phyloP scores from a whole-genome alignment of 2,113 vertebrate genomes.

The Deroptyus accipitrinus region DNA sequence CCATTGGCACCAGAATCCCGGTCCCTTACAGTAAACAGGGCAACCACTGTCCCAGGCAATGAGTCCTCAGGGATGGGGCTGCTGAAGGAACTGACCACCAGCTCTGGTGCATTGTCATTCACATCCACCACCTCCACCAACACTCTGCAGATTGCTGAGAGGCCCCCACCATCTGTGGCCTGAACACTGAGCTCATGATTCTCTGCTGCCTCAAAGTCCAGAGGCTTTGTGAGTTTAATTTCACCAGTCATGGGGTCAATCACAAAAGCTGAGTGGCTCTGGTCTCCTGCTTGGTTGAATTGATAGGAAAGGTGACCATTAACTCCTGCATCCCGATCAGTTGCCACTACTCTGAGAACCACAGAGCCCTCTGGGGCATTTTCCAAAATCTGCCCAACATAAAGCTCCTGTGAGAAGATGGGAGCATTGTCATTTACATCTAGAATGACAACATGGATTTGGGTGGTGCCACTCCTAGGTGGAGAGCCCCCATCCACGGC shows the following conservation, averaged over 20 bases:
- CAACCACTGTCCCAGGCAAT: conserved; percentile 73
- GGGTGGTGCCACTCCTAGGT: rapidly evolving
- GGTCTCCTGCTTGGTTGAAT: not conserved
- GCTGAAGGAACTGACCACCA: conserved; percentile 69
- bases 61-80: conserved; percentile 75
- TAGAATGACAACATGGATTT: rapidly evolving
- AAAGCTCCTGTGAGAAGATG: rapidly evolving
- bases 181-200: not conserved
- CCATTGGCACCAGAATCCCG: not conserved
- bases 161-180: not conserved
- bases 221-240: conserved; percentile 34
- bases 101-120: conserved; percentile 79
- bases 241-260: conserved; percentile 48
- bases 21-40: not conserved
- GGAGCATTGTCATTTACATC: not conserved
- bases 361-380: not conserved
- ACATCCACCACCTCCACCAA: conserved; percentile 75
- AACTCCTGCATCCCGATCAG: not conserved
- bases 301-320: conserved; percentile 52
- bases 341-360: not conserved
- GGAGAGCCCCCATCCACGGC: not conserved
- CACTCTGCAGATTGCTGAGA: conserved; percentile 67
- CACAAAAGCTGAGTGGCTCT: not conserved
- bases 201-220: conserved; percentile 11
- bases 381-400: rapidly evolving